These are phyloP conservation scores for Xenopus petersii DNA, from an alignment of 2,797 vertebrate genomes.

Conservation along the genomic window DNA sequence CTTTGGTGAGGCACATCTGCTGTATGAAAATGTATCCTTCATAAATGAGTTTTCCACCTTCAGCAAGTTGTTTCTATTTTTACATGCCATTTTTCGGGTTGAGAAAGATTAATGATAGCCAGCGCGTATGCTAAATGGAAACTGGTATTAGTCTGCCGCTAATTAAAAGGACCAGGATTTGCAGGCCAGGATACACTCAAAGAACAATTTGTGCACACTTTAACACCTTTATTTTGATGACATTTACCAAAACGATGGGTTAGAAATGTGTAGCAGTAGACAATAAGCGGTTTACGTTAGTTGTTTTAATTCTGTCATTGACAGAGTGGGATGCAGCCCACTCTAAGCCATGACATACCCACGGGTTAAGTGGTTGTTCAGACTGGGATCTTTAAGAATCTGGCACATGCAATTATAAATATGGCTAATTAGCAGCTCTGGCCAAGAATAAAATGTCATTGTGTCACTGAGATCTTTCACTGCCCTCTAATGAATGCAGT, in stretches of 20 bases:
- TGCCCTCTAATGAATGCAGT: slow-evolving; percentile 35
- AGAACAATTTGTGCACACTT: too few species aligned
- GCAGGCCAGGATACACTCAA: too few species aligned
- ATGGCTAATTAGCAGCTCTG: not conserved
- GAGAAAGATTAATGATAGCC: not conserved
- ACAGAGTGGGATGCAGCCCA: not conserved
- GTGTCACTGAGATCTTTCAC: not conserved
- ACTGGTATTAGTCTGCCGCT: not conserved
- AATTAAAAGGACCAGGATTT: not conserved
- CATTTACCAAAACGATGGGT: too few species aligned
- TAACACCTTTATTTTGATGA: too few species aligned
- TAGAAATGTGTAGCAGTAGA: too few species aligned
- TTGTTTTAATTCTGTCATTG: not conserved
- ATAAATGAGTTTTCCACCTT: not conserved
- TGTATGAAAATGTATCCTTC: not conserved
- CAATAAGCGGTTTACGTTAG: not conserved
- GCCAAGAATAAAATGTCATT: slow-evolving; percentile 39
- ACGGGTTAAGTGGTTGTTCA: slow-evolving; percentile 40
- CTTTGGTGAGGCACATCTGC: not conserved
- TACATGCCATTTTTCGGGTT: not conserved
- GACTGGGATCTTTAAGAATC: slow-evolving; percentile 22
- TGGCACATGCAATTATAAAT: slow-evolving; percentile 24
- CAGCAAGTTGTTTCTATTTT: not conserved
- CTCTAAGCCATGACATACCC: not conserved
- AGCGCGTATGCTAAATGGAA: not conserved